Base-by-base conservation (phyloP, 2,888 invertebrate species). In the Drosophila prostipennis region DNA sequence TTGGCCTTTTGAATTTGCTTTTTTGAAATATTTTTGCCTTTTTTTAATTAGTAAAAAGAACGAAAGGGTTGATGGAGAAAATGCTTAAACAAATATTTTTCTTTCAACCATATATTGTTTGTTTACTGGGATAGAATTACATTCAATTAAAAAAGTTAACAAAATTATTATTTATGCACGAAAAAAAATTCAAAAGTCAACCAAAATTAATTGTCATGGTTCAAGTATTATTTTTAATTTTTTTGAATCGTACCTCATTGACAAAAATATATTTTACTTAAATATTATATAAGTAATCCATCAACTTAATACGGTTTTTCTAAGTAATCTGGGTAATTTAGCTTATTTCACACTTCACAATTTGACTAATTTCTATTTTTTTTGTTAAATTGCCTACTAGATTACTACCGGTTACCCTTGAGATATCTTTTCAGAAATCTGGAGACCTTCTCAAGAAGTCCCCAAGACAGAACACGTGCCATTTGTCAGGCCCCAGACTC, bases 401-500 rank as follows among this genome's bases (percentile, higher is more conserved):
- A 48, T 43, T 13, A 7, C 39, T 29, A 16, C 52, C 29, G 16
- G 40, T 42, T 40, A 26, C 23, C 11, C 54, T 34, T 54, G 19
- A 37, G 13, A 19, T 14, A 26, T 48, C 57, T 46, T n/a, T 5
- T 13, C 7, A 13, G 5, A 11, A 29, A 19, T 57, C 39, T 48
- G 2, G 26, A 37, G 26, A 34, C 5, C 37, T 69, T 57, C 32
- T 45, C 6, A 3, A 39, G 43, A 69, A 69, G 43, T 32, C 69
- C 51, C 65, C 51, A 67, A 61, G 49, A 45, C 6, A 57, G 19
- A 82, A 77, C 83, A 86, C 86, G 86, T 82, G 86, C 80, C 84
- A 72, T 74, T 84, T 78, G 59, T 79, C 75, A 72, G 32, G n/a
- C 16, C 37, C n/a, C 56, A 70, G 64, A 65, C 54, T 49, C 67